Base-by-base conservation (phyloP, 2,113 vertebrate species). In the Crotalus tigris region DNA sequence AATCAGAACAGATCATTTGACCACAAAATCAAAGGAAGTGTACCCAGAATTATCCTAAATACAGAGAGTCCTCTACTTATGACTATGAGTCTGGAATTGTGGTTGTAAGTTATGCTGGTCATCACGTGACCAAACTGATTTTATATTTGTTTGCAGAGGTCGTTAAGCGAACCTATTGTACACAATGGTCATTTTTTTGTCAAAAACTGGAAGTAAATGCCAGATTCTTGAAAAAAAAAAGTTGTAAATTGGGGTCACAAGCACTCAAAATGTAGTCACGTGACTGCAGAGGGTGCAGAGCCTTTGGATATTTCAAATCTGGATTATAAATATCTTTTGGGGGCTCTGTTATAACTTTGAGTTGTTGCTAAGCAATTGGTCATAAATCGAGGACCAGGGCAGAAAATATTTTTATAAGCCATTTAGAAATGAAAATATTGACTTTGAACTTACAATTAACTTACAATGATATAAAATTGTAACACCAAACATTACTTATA, bases 121-220 rank as follows among this genome's bases (percentile, higher is more conserved):
- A 33, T 69, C 12, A n/a, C 0, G 29, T 69, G 12, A 69, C 64
- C 64, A n/a, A 69, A n/a, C 29, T 69, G 64, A 33, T 69, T n/a
- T 2, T 15, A 13, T n/a, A 5, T 64, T 64, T n/a, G 15, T 69
- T n/a, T n/a, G 1, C 29, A 69, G 2, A 0, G 29, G 1, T n/a
- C 4, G 4, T 15, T n/a, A 69, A 69, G 29, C 12, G 0, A 69
- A 69, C 12, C 2, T 29, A 69, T 69, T 69, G 64, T 69, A 64
- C 1, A 1, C 3, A 64, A 13, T 2, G 26, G 26, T 11, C 11
- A 64, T 64, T 64, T 64, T 64, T 64, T 5, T 58, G 29, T 69
- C 29, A n/a, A n/a, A 69, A 69, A n/a, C 29, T 69, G 4, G 64
- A 69, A 69, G 11, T n/a, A 64, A n/a, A 29, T 13, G 59, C 59